phyloP scores from a whole-genome alignment of 1,140 invertebrate species.

The Nomia melanderi region DNA sequence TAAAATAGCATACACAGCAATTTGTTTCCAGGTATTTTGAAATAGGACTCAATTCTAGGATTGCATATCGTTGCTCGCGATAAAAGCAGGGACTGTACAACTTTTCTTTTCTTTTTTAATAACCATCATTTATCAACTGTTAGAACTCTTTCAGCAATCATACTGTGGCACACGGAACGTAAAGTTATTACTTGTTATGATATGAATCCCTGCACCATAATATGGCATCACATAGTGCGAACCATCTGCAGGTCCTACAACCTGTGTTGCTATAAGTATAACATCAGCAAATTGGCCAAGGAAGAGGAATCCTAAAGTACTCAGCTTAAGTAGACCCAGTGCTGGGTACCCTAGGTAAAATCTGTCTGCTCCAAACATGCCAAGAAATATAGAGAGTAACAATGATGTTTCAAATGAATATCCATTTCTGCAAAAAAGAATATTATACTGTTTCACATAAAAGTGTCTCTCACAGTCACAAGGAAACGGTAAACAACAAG shows the following conservation, averaged over 20 bases:
- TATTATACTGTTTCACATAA: neutral
- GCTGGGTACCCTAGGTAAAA: conserved; percentile 99
- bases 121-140: conserved; percentile 12
- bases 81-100: conserved; percentile 49
- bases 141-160: conserved; percentile 84
- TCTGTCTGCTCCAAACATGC: conserved; percentile 98
- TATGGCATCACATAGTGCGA: conserved; percentile 97
- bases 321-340: conserved; percentile 95
- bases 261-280: conserved; percentile 96
- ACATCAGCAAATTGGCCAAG: conserved; percentile 97
- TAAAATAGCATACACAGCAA: conserved; percentile 43
- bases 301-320: conserved; percentile 97
- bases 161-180: conserved; percentile 91
- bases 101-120: neutral
- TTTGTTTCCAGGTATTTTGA: conserved; percentile 42
- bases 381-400: conserved; percentile 95
- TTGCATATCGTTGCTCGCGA: conserved; percentile 60
- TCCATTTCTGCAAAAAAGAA: conserved; percentile 87
- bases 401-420: conserved; percentile 96
- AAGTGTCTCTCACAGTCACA: neutral
- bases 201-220: conserved; percentile 92
- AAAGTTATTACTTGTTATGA: conserved; percentile 91
- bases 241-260: conserved; percentile 96
- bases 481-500: neutral
- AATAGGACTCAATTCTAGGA: conserved; percentile 56